Evolutionary conservation across 2,888 invertebrate species (phyloP), one percentile per base, ranked within the genome.

Genomic region (Pseudococcus jackbeardsleyi): DNA sequence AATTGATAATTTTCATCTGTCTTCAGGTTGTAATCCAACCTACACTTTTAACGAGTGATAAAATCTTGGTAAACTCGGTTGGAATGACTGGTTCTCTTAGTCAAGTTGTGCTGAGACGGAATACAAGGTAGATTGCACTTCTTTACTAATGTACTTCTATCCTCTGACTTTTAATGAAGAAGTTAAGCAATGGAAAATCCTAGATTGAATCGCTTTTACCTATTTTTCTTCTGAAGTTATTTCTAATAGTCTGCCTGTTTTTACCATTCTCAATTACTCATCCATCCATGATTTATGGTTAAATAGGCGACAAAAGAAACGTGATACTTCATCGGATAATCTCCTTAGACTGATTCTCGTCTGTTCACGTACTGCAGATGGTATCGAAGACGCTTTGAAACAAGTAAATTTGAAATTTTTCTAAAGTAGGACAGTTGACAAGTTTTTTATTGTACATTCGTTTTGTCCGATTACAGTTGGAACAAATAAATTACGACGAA

Each of bases 11-110:
- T 59, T 59, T 6, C n/a, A 19, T 59, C 11, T 8, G n/a, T 59
- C 19, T n/a, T 59, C 88, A 90, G 90, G 90, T 90, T 22, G 90
- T 90, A 3, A 90, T 90, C 9, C 90, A 90, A 68, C 89, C 90
- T 50, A 90, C 90, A 17, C 84, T 89, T 15, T 91, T 89, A n/a
- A 92, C 92, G 91, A 93, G 93, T 42, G 93, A 93, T 9, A 90
- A 92, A 86, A 92, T 93, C 79, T 93, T 92, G 33, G 91, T 94
- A 5, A 90, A 85, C 33, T 85, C 89, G 17, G 88, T 90, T 50
- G 89, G 89, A 9, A 33, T 89, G 3, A 46, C 39, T 42, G 89
- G 89, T 46, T 33, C 46, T 11, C 77, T 89, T 12, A 88, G 88
- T 42, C 90, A 90, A 59, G 46, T 89, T 0, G 26, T 90, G 19